These are phyloP conservation scores for Silurus aristotelis DNA, from an alignment of 2,797 vertebrate species.

Conservation along the genomic window DNA sequence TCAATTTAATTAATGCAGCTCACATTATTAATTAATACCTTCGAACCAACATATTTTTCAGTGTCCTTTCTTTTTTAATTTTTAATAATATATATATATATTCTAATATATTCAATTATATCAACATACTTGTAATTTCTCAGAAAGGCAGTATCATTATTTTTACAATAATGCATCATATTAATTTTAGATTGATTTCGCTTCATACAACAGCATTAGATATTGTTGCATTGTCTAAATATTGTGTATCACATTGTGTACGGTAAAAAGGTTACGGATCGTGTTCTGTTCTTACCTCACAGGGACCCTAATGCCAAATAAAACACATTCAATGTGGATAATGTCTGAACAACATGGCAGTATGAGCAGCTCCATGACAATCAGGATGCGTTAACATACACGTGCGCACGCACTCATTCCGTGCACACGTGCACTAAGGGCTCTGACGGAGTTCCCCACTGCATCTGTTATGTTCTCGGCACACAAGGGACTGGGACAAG, in stretches of 20 bases:
- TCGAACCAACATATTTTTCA: too few relatives aligned
- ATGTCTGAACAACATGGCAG: background rate
- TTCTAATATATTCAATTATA: too few relatives aligned
- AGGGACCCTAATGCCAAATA: background rate
- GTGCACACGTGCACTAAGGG: background rate
- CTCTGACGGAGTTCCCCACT: background rate
- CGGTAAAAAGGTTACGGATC: background rate
- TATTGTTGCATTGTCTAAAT: background rate
- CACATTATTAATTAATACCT: too few relatives aligned
- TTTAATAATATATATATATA: too few relatives aligned
- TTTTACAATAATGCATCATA: background rate
- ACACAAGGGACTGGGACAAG: slow-evolving; percentile 3
- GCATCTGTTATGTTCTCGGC: slow-evolving; percentile 12
- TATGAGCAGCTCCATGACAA: background rate
- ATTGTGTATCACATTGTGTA: background rate
- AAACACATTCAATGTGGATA: background rate
- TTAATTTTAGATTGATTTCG: background rate
- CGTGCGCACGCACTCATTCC: background rate
- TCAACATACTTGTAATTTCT: too few relatives aligned
- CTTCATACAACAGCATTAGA: background rate
- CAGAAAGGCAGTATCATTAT: background rate
- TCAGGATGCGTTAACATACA: background rate
- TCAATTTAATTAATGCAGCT: too few relatives aligned
- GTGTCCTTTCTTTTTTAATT: too few relatives aligned
- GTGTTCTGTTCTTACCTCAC: background rate